Evolutionary conservation across 2,113 vertebrate species (phyloP).

Genomic region (Ia io): DNA sequence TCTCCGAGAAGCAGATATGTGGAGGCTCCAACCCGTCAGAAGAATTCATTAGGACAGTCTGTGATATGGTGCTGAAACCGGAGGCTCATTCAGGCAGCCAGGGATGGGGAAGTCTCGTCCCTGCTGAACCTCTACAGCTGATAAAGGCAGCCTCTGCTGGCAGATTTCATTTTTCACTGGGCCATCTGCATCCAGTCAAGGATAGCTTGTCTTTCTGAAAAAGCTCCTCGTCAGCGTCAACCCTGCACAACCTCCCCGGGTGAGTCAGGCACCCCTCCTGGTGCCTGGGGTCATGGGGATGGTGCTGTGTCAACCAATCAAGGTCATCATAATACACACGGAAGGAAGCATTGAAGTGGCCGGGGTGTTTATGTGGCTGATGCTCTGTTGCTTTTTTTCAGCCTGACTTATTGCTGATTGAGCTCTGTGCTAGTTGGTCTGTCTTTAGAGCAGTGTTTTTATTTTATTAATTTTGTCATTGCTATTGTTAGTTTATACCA

Average conservation of each 20-base stretch:
- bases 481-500: slow-evolving; percentile 77
- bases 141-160: slow-evolving; percentile 86
- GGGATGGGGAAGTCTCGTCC: slow-evolving; percentile 84
- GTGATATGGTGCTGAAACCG: slow-evolving; percentile 86
- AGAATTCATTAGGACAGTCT: slow-evolving; percentile 85
- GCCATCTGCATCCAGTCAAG: slow-evolving; percentile 90
- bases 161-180: slow-evolving; percentile 86
- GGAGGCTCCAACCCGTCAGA: slow-evolving; percentile 77
- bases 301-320: slow-evolving; percentile 80
- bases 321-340: slow-evolving; percentile 80
- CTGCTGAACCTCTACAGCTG: slow-evolving; percentile 85
- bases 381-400: slow-evolving; percentile 80
- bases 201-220: slow-evolving; percentile 84
- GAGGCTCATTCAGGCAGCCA: slow-evolving; percentile 80
- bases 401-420: slow-evolving; percentile 78
- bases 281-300: slow-evolving; percentile 79
- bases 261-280: slow-evolving; percentile 79
- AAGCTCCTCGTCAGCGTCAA: slow-evolving; percentile 80
- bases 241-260: slow-evolving; percentile 74
- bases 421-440: slow-evolving; percentile 73
- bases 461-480: slow-evolving; percentile 80
- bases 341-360: slow-evolving; percentile 84
- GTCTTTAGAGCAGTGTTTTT: slow-evolving; percentile 80
- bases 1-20: slow-evolving; percentile 81
- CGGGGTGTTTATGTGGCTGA: slow-evolving; percentile 75